phyloP scores from a whole-genome alignment of 2,797 vertebrate species.

The Enteromius thamalakanensis region DNA sequence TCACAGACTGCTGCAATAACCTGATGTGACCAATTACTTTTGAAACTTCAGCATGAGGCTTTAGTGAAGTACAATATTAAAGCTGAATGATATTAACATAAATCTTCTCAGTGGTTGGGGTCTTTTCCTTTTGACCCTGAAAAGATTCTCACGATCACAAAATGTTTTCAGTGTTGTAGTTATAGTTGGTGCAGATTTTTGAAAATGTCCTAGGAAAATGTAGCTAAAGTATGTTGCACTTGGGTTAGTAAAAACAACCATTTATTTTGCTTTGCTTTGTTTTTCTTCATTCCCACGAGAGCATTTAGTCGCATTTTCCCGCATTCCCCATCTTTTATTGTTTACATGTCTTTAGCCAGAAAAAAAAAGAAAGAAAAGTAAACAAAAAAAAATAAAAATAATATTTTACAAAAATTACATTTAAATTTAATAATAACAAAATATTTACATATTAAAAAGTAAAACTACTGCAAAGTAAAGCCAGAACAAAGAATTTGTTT shows the following conservation, averaged over 20 bases:
- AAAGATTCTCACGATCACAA: neutral
- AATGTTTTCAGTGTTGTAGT: neutral
- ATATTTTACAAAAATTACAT: too few relatives aligned
- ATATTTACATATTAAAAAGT: too few relatives aligned
- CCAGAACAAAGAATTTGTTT: too few relatives aligned
- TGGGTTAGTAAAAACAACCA: neutral
- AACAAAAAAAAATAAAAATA: too few relatives aligned
- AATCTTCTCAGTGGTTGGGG: slow-evolving; percentile 3
- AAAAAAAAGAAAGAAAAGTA: too few relatives aligned
- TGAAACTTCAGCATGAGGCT: slow-evolving; percentile 4
- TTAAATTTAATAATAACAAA: too few relatives aligned
- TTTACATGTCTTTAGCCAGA: neutral
- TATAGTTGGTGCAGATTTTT: neutral
- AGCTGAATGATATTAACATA: neutral
- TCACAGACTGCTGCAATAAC: neutral
- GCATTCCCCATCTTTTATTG: neutral
- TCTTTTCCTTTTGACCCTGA: neutral
- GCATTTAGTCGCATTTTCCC: too few relatives aligned
- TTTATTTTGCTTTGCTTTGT: too few relatives aligned
- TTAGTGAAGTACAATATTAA: neutral
- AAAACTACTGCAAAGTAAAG: too few relatives aligned
- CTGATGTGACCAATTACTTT: neutral
- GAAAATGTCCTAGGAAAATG: neutral
- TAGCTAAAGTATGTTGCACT: neutral
- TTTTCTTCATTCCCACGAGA: too few relatives aligned